Conservation (phyloP, 2,113 vertebrate genomes). For the Mola mola region DNA sequence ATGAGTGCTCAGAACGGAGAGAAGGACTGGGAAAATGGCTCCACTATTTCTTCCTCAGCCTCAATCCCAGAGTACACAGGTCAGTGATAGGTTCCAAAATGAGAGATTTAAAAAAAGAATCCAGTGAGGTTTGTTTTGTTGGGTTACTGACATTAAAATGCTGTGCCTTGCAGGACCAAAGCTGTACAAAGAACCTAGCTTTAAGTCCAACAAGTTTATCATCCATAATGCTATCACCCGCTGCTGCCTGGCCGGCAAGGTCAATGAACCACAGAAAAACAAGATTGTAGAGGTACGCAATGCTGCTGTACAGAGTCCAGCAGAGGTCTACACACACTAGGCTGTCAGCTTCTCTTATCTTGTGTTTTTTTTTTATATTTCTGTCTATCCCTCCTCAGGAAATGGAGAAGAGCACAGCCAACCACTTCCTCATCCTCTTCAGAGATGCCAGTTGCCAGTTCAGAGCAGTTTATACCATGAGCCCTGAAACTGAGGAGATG, state of each 20-base stretch:
- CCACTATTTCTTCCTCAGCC: slow-evolving; percentile 88
- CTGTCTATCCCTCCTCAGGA: slow-evolving; percentile 76
- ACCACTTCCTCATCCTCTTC: slow-evolving; percentile 95
- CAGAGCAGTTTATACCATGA: slow-evolving; percentile 90
- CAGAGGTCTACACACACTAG: not conserved
- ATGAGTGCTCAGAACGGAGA: slow-evolving; percentile 83
- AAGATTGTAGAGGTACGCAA: slow-evolving; percentile 90
- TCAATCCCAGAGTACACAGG: slow-evolving; percentile 94
- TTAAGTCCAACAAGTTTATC: slow-evolving; percentile 95
- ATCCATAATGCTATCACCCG: slow-evolving; percentile 93
- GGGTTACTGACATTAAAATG: slow-evolving; percentile 3
- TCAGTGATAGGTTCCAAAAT: slow-evolving; percentile 41
- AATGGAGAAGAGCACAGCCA: slow-evolving; percentile 88
- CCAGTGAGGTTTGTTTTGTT: not conserved
- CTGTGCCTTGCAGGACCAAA: slow-evolving; percentile 83
- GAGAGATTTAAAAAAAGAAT: not conserved
- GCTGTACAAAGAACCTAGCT: slow-evolving; percentile 94
- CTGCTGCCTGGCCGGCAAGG: slow-evolving; percentile 93
- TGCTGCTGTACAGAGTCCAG: slow-evolving; percentile 34
- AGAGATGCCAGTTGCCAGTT: slow-evolving; percentile 92
- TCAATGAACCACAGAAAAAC: slow-evolving; percentile 94
- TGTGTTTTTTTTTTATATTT: not conserved
- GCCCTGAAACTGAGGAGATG: slow-evolving; percentile 88
- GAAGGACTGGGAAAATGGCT: slow-evolving; percentile 90
- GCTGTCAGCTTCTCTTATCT: not conserved